phyloP scores from a whole-genome alignment of 2,797 vertebrate genomes.

The Macropus fuliginosus region DNA sequence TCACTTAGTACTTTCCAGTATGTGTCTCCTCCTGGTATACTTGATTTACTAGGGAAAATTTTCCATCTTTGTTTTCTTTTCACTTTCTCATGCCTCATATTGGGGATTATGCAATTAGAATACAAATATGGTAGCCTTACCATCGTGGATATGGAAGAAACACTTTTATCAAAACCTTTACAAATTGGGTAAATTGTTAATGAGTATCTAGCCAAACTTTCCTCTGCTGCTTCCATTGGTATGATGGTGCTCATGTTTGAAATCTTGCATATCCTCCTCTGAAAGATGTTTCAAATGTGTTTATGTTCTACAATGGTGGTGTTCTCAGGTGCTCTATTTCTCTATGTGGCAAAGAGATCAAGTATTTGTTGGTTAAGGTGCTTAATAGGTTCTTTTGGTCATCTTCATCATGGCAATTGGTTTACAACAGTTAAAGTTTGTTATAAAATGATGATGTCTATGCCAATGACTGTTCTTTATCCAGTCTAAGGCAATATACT shows the following conservation, averaged over 20 bases:
- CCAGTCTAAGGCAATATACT: neutral
- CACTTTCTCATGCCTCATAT: too few relatives aligned
- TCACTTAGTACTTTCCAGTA: too few relatives aligned
- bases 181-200: too few relatives aligned
- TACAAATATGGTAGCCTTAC: too few relatives aligned
- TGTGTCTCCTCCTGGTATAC: too few relatives aligned
- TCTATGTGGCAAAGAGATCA: neutral
- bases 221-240: neutral
- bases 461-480: neutral
- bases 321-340: neutral
- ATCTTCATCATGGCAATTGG: neutral
- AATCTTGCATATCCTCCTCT: neutral
- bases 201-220: too few relatives aligned
- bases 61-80: too few relatives aligned
- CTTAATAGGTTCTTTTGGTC: neutral
- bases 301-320: neutral
- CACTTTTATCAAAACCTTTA: too few relatives aligned
- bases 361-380: neutral
- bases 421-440: neutral
- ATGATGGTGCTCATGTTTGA: neutral
- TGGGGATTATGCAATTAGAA: too few relatives aligned
- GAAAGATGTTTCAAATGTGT: neutral
- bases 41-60: too few relatives aligned
- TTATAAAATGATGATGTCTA: neutral
- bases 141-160: too few relatives aligned